These are phyloP conservation scores for Philopotamus ludificatus DNA, from an alignment of 1,140 invertebrate genomes.

Conservation along the genomic window DNA sequence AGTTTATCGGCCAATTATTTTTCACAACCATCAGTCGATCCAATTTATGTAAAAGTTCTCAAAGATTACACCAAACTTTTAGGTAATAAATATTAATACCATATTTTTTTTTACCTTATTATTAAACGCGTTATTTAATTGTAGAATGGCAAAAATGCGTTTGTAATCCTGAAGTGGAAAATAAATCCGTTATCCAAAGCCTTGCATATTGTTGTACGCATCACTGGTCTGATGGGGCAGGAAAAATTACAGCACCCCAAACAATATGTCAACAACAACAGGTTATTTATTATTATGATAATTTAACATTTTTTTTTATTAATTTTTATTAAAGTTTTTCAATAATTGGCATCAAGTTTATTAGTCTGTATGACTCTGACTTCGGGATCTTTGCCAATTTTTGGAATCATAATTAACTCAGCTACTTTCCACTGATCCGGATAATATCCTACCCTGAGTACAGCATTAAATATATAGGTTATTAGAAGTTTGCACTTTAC, in stretches of 20 bases:
- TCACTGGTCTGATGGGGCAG: slow-evolving; percentile 50
- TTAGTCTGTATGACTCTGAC: too few species aligned
- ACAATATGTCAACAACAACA: slow-evolving; percentile 52
- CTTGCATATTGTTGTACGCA: slow-evolving; percentile 48
- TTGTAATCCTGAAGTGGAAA: slow-evolving; percentile 45
- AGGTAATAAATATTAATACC: slow-evolving; percentile 44
- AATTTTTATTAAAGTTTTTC: too few species aligned
- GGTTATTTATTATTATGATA: slow-evolving; percentile 40
- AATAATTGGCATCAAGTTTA: too few species aligned
- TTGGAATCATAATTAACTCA: too few species aligned
- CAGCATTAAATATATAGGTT: too few species aligned
- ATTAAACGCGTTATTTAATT: slow-evolving; percentile 31
- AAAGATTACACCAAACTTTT: slow-evolving; percentile 54
- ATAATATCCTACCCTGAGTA: too few species aligned
- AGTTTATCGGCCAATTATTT: slow-evolving; percentile 53
- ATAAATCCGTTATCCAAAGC: slow-evolving; percentile 47
- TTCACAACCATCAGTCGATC: slow-evolving; percentile 48
- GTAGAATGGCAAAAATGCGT: slow-evolving; percentile 53
- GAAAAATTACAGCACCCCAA: slow-evolving; percentile 51
- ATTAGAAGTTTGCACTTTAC: too few species aligned
- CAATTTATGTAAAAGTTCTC: slow-evolving; percentile 49
- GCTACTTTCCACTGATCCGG: too few species aligned
- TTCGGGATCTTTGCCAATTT: too few species aligned
- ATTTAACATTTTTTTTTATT: too few species aligned
- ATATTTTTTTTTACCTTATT: background rate